Conservation (phyloP, 2,888 invertebrate species). For the Coelopa pilipes region DNA sequence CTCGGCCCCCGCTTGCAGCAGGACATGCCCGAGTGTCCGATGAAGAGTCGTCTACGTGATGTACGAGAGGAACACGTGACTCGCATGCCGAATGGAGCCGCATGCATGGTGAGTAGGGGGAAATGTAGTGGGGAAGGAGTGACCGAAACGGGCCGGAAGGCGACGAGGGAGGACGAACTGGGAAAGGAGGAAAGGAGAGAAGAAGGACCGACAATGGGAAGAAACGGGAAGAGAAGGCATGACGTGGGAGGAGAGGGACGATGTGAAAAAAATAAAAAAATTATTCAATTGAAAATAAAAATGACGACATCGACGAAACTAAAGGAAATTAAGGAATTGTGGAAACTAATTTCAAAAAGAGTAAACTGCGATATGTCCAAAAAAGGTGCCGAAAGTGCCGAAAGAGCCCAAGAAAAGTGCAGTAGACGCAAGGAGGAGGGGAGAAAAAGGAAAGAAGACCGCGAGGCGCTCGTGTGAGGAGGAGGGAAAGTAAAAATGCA, state of each 20-base stretch:
- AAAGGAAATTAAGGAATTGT: no score
- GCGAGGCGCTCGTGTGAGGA: not conserved
- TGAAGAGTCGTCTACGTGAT: not conserved
- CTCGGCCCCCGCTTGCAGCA: not conserved
- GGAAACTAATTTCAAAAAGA: not conserved
- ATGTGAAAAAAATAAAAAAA: not conserved
- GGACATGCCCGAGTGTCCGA: not conserved
- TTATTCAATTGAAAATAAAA: not conserved
- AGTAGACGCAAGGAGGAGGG: no score
- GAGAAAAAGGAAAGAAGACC: not conserved
- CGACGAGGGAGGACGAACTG: no score
- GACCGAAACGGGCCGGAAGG: no score
- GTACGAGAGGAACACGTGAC: not conserved
- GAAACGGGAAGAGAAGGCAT: no score
- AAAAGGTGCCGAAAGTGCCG: not conserved
- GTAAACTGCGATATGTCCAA: not conserved
- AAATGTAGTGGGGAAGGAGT: no score
- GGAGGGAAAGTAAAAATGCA: slow-evolving; percentile 1
- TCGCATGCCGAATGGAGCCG: not conserved
- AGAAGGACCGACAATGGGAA: no score
- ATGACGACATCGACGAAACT: not conserved
- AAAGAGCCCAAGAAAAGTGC: no score
- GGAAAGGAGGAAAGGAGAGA: no score
- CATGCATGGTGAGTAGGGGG: not conserved
- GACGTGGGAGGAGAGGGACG: no score